Base-by-base conservation (phyloP, 2,797 vertebrate genomes). In the Austrolebias charrua region DNA sequence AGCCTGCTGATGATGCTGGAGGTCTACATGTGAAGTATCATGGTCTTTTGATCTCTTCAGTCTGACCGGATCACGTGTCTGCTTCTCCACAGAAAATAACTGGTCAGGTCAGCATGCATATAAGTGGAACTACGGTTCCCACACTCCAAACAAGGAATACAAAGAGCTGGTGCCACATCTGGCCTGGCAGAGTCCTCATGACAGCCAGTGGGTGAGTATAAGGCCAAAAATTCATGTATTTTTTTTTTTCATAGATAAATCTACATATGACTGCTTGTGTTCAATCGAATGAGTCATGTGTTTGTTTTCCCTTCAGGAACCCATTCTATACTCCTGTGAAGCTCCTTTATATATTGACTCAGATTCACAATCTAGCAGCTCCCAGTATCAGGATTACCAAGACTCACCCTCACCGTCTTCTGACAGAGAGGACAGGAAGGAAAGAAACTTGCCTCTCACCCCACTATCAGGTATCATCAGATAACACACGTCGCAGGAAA, bases 321-420 rank as follows among this genome's bases (percentile, higher is more conserved):
- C 87, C 55, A 47, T 80, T 60, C 29, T 61, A 6, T 90, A 76
- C 63, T 60, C 56, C 8, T 78, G 75, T 16, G 78, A 88, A 50
- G 55, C 55, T 7, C 69, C 76, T 19, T 66, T 69, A 13, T 90
- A 84, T 75, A 88, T 88, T 14, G 93, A 94, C 80, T 92, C 92
- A 9, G 93, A 94, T 75, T 93, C 92, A 10, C 90, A 91, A 73
- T 94, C 91, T n/a, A 92, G 88, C 33, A 82, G 88, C 65, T 94
- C 93, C 10, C 90, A 90, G 60, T 93, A 83, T 63, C 90, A 90
- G 42, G 92, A 93, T 61, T 91, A 87, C 71, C 83, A 79, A 11
- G 89, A 89, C 57, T 84, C 86, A 0, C 86, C 89, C 0, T 94
- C 93, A 18, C 90, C 91, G 0, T 57, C 66, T 0, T 77, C 83